Percentiles rank a stretch among this genome's conserved stretches.
Conservation (phyloP, 2,888 invertebrate genomes). For the Electrophaes corylata region DNA sequence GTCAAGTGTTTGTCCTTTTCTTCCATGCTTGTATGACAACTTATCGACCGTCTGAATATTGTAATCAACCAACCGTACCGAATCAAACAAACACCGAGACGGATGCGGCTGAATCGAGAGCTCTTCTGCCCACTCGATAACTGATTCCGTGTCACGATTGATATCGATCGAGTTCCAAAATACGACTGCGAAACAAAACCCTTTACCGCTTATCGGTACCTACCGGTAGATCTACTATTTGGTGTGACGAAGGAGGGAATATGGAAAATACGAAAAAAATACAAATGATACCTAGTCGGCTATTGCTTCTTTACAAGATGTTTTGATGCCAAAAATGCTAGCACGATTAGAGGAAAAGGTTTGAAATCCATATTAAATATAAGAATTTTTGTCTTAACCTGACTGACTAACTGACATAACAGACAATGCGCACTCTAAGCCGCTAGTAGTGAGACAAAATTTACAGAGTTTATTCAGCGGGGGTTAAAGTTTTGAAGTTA, state of each 20-base stretch:
- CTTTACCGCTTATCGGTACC: conserved; percentile 44
- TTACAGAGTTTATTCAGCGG: no score
- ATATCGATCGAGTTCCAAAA: conserved; percentile 58
- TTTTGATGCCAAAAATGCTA: no score
- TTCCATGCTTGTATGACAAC: background rate
- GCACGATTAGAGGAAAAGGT: no score
- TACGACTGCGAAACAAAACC: conserved; percentile 59
- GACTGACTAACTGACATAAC: no score
- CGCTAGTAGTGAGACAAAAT: no score
- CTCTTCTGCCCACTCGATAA: conserved; percentile 59
- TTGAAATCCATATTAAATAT: no score
- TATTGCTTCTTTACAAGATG: no score
- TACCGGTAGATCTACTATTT: conserved; percentile 27
- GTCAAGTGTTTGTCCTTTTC: background rate
- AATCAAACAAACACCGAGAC: conserved; percentile 1
- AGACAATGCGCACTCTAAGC: no score
- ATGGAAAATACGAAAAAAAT: background rate
- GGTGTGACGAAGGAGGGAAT: conserved; percentile 12
- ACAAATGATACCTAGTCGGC: no score
- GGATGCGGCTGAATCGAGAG: conserved; percentile 48
- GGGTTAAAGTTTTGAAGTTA: no score
- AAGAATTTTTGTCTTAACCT: no score
- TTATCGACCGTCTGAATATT: background rate
- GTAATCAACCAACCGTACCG: background rate
- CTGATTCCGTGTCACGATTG: conserved; percentile 66